Base-by-base conservation (phyloP, 2,797 vertebrate species). In the Pelobates cultripes region DNA sequence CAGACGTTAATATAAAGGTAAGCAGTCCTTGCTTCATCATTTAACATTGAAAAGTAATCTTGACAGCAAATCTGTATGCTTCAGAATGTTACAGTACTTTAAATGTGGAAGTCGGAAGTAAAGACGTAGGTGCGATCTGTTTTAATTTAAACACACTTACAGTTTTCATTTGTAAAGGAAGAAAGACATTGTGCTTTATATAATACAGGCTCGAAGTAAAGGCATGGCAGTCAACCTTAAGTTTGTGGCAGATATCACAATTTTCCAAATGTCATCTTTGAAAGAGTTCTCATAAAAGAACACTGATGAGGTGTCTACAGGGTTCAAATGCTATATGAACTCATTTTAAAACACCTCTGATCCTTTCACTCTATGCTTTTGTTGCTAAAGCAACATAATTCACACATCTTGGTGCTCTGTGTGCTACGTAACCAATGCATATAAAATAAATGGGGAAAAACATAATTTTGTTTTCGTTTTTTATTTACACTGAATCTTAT, bases 231-330 rank as follows among this genome's bases (percentile, higher is more conserved):
- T 92, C 93, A 93, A 86, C 88, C 87, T 88, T 84, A 85, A 88
- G 90, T 88, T 80, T 78, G 87, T 83, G 86, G 85, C 90, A 88
- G 83, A 15, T 71, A 89, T 88, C 90, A 86, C 89, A 90, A 88
- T 89, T 91, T 92, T 87, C 89, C 90, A 94, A 94, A 94, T 94
- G 93, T 93, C 93, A 94, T 94, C 92, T 93, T 93, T 94, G 86
- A 85, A 91, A 89, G 89, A 89, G 87, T 90, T 90, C 87, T 89
- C 89, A 91, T 90, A 91, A 91, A 90, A 91, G 87, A 89, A 83
- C 89, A 88, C 85, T 87, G 90, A 79, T 83, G 60, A 90, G 87
- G 88, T 70, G 73, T 88, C 88, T 89, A 70, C 86, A 86, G 77
- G 87, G 91, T 89, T 92, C 90, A 91, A 88, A 89, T 85, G 83